These are phyloP conservation scores for Sciurus vulgaris DNA, from an alignment of 2,797 vertebrate species.

Conservation along the genomic window DNA sequence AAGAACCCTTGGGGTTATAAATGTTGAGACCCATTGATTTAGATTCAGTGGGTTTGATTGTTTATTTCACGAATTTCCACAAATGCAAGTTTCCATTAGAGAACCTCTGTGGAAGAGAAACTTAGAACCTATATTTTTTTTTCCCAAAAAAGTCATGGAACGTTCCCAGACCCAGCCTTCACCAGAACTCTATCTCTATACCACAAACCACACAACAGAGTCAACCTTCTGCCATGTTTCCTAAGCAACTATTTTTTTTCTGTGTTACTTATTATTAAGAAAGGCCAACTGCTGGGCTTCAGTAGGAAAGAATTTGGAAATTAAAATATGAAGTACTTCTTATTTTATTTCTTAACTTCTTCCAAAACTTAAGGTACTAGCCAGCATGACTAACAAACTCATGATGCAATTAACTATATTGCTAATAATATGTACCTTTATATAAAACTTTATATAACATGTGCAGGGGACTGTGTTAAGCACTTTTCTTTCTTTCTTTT, in stretches of 20 bases:
- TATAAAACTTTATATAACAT: background rate
- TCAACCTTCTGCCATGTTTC: background rate
- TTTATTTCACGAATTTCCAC: conserved; percentile 18
- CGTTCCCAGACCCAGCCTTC: background rate
- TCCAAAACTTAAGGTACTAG: conserved; percentile 2
- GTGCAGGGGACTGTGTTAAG: background rate
- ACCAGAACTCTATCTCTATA: background rate
- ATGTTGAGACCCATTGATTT: background rate
- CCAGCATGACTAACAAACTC: background rate
- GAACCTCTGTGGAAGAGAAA: background rate
- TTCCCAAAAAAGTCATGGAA: background rate
- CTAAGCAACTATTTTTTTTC: background rate
- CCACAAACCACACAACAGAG: background rate
- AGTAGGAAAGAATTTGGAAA: conserved; percentile 40
- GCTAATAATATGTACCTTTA: background rate
- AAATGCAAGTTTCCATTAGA: background rate
- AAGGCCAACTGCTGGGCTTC: background rate
- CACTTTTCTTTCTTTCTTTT: too few relatives aligned
- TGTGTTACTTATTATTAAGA: background rate
- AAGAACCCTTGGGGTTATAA: background rate
- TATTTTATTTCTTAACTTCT: conserved; percentile 40
- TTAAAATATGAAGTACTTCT: conserved; percentile 19
- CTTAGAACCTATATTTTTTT: background rate
- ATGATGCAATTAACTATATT: background rate
- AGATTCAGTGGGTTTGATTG: background rate